These are phyloP conservation scores for Micronycteris hirsuta DNA, from an alignment of 2,113 vertebrate species.

Conservation along the genomic window DNA sequence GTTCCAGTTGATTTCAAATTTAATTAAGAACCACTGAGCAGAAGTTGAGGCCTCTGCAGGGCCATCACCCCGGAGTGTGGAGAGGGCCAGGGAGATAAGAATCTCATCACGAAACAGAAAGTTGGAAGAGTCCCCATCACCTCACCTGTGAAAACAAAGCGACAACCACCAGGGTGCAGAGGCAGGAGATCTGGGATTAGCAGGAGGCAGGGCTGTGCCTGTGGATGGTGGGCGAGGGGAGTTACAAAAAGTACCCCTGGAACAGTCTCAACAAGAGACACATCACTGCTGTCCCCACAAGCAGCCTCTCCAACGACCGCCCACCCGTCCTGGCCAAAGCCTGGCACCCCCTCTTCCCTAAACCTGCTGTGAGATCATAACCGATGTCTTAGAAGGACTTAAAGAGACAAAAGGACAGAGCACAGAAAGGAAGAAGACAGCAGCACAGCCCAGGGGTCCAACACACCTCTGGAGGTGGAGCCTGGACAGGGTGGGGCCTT, in stretches of 20 bases:
- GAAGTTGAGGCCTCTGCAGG: constrained; percentile 31
- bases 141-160: neutral
- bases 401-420: neutral
- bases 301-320: fast-evolving
- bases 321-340: neutral
- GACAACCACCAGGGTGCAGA: neutral
- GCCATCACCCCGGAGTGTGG: constrained; percentile 33
- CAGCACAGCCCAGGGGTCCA: neutral
- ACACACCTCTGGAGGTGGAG: neutral
- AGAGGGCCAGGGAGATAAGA: neutral
- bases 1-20: constrained; percentile 73
- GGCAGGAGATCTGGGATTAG: neutral
- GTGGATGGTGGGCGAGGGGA: neutral
- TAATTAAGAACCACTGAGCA: constrained; percentile 77
- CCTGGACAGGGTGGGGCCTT: fast-evolving
- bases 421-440: neutral
- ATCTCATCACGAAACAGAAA: neutral
- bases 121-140: neutral
- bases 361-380: neutral
- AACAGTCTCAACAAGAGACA: neutral
- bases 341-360: neutral
- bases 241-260: neutral
- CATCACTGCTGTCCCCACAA: constrained; percentile 16
- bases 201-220: constrained; percentile 16
- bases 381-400: neutral